These are phyloP conservation scores for Cuniculus paca DNA, from an alignment of 2,797 vertebrate genomes.

Conservation along the genomic window DNA sequence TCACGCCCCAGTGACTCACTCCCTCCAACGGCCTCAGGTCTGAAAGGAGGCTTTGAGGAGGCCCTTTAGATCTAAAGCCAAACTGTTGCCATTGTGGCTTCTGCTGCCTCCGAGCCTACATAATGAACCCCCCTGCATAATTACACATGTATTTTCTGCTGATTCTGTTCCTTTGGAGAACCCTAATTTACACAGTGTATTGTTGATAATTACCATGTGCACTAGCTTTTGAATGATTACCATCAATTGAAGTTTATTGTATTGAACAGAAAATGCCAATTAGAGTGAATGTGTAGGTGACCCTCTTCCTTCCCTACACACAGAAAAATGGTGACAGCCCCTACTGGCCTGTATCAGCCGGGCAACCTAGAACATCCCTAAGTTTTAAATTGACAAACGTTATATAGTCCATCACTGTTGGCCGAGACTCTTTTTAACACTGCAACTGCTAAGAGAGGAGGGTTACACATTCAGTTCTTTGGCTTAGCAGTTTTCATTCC, in stretches of 20 bases:
- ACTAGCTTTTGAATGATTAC: not conserved
- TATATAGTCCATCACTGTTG: not conserved
- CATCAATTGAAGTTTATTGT: slow-evolving; percentile 10
- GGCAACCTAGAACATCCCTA: not conserved
- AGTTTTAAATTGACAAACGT: not conserved
- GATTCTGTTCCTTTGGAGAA: not conserved
- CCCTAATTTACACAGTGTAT: not conserved
- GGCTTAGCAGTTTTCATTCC: not conserved
- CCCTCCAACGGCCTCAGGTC: not conserved
- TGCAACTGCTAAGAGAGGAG: slow-evolving; percentile 5
- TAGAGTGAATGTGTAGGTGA: not conserved
- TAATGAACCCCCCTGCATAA: not conserved
- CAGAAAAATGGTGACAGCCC: not conserved
- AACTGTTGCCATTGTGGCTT: not conserved
- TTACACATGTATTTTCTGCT: not conserved
- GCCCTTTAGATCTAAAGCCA: too few species aligned
- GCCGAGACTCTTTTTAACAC: not conserved
- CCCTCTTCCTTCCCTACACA: not conserved
- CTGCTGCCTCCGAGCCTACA: not conserved
- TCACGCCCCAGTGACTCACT: too few species aligned
- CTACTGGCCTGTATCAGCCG: not conserved
- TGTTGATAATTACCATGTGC: not conserved
- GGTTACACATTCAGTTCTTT: not conserved
- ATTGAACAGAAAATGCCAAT: not conserved
- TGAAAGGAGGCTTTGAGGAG: not conserved